A percentile compares a stretch with the other conserved stretches of the same genome.
Evolutionary conservation across 1,140 invertebrate species (phyloP).

Genomic region (Drosophila aff.): DNA sequence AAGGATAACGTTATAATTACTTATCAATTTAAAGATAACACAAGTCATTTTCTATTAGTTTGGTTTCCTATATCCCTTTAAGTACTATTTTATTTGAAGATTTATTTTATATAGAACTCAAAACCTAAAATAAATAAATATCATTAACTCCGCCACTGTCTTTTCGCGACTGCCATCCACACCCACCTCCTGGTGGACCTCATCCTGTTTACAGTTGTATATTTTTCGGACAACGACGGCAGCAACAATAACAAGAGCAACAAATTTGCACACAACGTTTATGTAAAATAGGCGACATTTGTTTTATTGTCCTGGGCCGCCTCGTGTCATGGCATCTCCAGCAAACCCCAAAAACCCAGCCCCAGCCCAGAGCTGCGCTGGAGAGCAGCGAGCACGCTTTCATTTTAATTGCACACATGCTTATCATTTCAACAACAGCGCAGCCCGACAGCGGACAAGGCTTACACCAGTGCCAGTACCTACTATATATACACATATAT

Average conservation of each 20-base stretch:
- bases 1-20: background rate
- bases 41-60: too few species aligned
- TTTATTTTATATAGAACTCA: background rate
- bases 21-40: background rate
- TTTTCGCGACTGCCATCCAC: background rate
- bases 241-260: slow-evolving; percentile 57
- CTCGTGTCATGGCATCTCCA: slow-evolving; percentile 41
- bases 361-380: slow-evolving; percentile 12
- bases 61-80: too few species aligned
- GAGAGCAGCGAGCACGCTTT: slow-evolving; percentile 69
- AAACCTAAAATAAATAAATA: background rate
- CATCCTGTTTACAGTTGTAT: slow-evolving; percentile 28
- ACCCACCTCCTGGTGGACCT: background rate
- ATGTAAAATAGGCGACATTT: slow-evolving; percentile 81
- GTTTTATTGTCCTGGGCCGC: slow-evolving; percentile 75
- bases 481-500: slow-evolving; percentile 1
- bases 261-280: slow-evolving; percentile 78
- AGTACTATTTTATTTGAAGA: too few species aligned
- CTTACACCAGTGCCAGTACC: slow-evolving; percentile 19
- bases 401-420: slow-evolving; percentile 83
- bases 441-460: slow-evolving; percentile 28
- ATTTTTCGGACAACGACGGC: slow-evolving; percentile 57
- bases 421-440: slow-evolving; percentile 78
- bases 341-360: background rate
- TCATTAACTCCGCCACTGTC: slow-evolving; percentile 9